phyloP scores from a whole-genome alignment of 2,797 vertebrate species.

The Fringilla coelebs region DNA sequence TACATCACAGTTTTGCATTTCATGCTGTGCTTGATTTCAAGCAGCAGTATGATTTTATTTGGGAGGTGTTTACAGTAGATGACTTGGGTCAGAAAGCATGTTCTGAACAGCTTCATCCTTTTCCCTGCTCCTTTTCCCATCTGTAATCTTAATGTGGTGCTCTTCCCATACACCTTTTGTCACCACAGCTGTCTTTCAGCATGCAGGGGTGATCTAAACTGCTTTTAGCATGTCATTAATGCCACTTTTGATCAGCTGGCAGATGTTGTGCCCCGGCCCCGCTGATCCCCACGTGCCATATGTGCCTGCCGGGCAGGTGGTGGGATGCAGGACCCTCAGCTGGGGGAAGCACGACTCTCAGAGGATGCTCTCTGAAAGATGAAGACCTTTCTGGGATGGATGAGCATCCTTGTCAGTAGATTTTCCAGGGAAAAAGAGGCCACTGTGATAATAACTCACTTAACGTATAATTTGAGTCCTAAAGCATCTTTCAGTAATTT shows the following conservation, averaged over 20 bases:
- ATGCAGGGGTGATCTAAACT: not conserved
- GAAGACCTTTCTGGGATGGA: not conserved
- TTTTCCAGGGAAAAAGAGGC: not conserved
- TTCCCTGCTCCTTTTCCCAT: not conserved
- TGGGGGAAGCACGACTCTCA: not conserved
- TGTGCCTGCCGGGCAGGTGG: not conserved
- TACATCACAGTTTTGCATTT: not conserved
- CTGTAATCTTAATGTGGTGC: not conserved
- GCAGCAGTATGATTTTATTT: not conserved
- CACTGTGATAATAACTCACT: not conserved
- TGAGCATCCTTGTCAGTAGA: not conserved
- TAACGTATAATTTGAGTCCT: not conserved
- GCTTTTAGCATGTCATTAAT: slow-evolving; percentile 16
- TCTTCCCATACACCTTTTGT: not conserved
- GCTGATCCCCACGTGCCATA: not conserved
- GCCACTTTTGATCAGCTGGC: not conserved
- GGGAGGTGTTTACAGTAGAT: not conserved
- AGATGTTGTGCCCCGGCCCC: not conserved
- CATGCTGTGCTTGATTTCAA: not conserved
- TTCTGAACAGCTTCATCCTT: not conserved
- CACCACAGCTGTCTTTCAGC: not conserved
- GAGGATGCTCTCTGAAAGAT: not conserved
- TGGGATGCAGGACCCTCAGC: not conserved
- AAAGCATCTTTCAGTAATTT: not conserved
- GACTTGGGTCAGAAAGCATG: not conserved